Evolutionary conservation across 2,888 invertebrate genomes (phyloP), one percentile per base, ranked within the genome.

Genomic region (Heliconius erato): DNA sequence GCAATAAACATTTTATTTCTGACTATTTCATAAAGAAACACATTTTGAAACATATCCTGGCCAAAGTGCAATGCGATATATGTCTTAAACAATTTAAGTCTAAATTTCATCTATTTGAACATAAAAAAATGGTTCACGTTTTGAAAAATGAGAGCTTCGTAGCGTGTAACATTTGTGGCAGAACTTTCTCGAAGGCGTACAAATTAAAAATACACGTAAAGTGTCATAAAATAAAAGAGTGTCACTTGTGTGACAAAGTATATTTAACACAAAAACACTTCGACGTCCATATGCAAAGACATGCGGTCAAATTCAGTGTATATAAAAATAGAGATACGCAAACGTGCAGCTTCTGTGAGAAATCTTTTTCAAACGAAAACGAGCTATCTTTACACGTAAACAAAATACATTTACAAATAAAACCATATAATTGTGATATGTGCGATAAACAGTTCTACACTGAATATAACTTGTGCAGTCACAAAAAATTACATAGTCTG

Each of bases 381-480:
- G 89, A 93, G 85, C 92, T 96, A 1, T 92, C 93, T 0, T 82
- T 94, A 0, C 95, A 96, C 69, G 94, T 96, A 0, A 96, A 96
- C 88, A 96, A 94, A 84, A 87, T 90, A 0, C 95, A 96, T 89
- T 91, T 96, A 79, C 93, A 93, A 89, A 94, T 95, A 71, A 95
- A 95, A 88, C 95, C 95, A 0, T 95, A 93, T 83, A 86, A 85
- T 77, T 96, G 95, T 83, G 95, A 95, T 76, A 95, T 96, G 95
- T 95, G 95, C 44, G 94, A 95, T 0, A 89, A 87, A 74, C 90
- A 92, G n/a, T 95, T 93, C 85, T 95, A 95, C 78, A 93, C 94
- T 0, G 93, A 94, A 74, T 87, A 88, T 9, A 93, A 94, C 86
- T 87, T 95, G 85, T 89, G 80, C n/a, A 87, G 89, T 79, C 95